Evolutionary conservation across 2,797 vertebrate genomes (phyloP).

Genomic region (Heterohyrax brucei): DNA sequence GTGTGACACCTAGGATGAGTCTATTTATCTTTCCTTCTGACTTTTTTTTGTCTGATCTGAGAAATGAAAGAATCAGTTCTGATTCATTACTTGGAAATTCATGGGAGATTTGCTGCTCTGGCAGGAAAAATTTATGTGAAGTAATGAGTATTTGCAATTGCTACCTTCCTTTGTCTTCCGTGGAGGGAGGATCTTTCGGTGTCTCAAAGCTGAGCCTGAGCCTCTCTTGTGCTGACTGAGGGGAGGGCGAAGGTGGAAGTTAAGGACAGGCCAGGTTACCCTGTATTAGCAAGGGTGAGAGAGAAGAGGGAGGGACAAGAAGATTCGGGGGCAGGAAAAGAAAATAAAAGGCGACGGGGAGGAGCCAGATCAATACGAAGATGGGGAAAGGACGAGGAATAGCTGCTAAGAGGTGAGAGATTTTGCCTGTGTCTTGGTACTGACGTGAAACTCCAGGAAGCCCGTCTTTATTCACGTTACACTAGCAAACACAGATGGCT

Average conservation of each 20-base stretch:
- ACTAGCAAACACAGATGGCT: not conserved
- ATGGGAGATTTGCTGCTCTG: slow-evolving; percentile 56
- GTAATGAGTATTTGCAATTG: slow-evolving; percentile 21
- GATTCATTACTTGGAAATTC: slow-evolving; percentile 71
- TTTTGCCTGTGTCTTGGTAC: not conserved
- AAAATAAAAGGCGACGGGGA: not conserved
- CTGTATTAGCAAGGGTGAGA: not conserved
- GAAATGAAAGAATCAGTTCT: slow-evolving; percentile 64
- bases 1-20: slow-evolving; percentile 56
- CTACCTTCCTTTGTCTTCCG: not conserved
- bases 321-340: not conserved
- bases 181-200: not conserved
- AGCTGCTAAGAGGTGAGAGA: not conserved
- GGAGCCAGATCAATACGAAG: too few species aligned
- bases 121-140: slow-evolving; percentile 58
- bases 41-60: slow-evolving; percentile 48
- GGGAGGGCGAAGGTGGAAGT: not conserved
- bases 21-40: slow-evolving; percentile 67
- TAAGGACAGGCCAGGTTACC: not conserved
- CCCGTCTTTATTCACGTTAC: not conserved
- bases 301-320: not conserved
- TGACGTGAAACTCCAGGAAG: not conserved
- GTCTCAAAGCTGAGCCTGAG: not conserved
- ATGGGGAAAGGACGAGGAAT: not conserved
- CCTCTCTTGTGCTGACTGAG: not conserved